A percentile compares a stretch with the other conserved stretches of the same genome.
phyloP scores from a whole-genome alignment of 2,888 invertebrate species.

The Drosophila subquinaria region DNA sequence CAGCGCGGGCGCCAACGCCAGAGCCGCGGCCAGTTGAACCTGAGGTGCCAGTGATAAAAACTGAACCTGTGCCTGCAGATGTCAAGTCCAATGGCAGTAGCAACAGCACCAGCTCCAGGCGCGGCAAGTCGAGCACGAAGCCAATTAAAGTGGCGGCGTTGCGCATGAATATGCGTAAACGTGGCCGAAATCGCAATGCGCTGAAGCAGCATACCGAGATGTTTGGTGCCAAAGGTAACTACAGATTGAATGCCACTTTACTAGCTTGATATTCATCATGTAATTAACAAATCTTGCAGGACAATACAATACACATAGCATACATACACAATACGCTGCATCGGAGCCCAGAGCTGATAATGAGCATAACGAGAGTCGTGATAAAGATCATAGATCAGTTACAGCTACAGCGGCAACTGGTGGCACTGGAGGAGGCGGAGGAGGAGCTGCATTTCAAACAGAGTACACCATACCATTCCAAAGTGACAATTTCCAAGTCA shows the following conservation, averaged over 20 bases:
- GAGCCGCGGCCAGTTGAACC: conserved; percentile 17
- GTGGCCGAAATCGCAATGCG: conserved; percentile 62
- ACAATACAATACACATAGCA: conserved; percentile 51
- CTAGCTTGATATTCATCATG: background rate
- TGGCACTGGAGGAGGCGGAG: conserved; percentile 8
- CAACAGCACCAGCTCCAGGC: conserved; percentile 24
- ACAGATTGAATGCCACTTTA: background rate
- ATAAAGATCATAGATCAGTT: conserved; percentile 33
- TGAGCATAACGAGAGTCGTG: conserved; percentile 29
- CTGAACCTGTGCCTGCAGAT: conserved; percentile 30
- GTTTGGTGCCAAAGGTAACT: conserved; percentile 75
- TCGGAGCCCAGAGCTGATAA: conserved; percentile 7
- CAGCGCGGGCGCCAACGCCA: conserved; percentile 19
- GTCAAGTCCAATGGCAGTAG: conserved; percentile 38
- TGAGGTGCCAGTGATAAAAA: conserved; percentile 8
- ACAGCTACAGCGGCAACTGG: conserved; percentile 1
- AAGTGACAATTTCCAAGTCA: conserved; percentile 73
- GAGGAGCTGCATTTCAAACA: conserved; percentile 61
- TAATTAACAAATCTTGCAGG: conserved; percentile 36
- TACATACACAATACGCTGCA: too few relatives aligned
- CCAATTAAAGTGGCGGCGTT: conserved; percentile 59
- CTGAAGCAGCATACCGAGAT: conserved; percentile 72
- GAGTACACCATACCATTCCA: conserved; percentile 78
- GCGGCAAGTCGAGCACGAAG: conserved; percentile 35
- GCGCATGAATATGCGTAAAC: conserved; percentile 70